phyloP scores from a whole-genome alignment of 2,888 invertebrate genomes.

The Conus canariensis region DNA sequence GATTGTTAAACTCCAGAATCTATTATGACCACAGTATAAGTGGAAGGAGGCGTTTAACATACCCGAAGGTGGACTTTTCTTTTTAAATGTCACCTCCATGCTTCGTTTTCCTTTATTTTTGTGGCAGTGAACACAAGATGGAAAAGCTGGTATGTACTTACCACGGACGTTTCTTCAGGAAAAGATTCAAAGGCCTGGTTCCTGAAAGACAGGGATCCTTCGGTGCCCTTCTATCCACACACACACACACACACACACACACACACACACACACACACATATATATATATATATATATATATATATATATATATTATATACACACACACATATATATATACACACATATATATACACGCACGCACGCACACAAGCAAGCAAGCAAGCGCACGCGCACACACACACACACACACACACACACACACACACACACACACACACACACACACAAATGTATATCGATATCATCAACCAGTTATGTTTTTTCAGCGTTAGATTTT shows the following conservation, averaged over 20 bases:
- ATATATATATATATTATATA: neutral
- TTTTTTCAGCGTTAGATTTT: too few species aligned
- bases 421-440: too few species aligned
- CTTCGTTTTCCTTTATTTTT: neutral
- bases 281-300: neutral
- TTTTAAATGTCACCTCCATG: neutral
- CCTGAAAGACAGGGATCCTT: neutral
- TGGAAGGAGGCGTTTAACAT: too few species aligned
- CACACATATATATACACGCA: neutral
- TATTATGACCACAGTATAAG: too few species aligned
- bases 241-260: neutral
- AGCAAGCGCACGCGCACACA: neutral
- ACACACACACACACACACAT: neutral
- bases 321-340: neutral
- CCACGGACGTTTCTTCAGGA: neutral
- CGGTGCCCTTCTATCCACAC: neutral
- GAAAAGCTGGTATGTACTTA: neutral
- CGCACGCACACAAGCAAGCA: too few species aligned
- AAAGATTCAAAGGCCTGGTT: constrained; percentile 17
- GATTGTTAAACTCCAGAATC: too few species aligned
- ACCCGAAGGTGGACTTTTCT: too few species aligned
- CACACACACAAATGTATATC: too few species aligned
- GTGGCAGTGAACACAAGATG: neutral
- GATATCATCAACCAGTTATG: too few species aligned
- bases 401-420: neutral